A percentile compares a stretch with the other conserved stretches of the same genome.
Evolutionary conservation across 2,113 vertebrate species (phyloP).

Genomic region (Colossoma macropomum): DNA sequence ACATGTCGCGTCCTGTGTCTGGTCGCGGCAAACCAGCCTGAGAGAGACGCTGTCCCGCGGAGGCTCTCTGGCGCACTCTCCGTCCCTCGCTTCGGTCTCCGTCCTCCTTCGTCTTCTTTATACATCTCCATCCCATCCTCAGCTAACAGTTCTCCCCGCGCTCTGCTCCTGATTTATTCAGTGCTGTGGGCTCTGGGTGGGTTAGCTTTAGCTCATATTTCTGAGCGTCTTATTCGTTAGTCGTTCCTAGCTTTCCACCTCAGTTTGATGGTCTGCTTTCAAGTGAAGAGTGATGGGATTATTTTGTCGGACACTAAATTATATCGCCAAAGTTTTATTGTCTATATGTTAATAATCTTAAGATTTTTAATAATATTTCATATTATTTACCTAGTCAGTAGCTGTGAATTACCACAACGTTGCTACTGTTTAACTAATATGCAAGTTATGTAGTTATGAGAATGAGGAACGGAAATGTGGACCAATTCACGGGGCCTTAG

Average conservation of each 20-base stretch:
- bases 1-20: constrained; percentile 12
- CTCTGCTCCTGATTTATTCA: constrained; percentile 6
- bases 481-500: too few species aligned
- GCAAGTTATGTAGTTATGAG: too few species aligned
- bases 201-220: constrained; percentile 23
- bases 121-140: constrained; percentile 23
- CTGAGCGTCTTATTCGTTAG: neutral
- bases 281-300: neutral
- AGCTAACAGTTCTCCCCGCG: neutral
- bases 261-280: neutral
- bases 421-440: too few species aligned
- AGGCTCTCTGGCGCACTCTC: neutral
- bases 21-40: neutral
- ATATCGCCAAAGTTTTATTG: too few species aligned
- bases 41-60: constrained; percentile 13
- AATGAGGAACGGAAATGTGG: too few species aligned
- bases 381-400: too few species aligned
- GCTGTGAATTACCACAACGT: too few species aligned
- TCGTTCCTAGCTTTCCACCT: neutral
- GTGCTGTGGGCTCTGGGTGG: neutral
- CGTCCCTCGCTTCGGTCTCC: neutral
- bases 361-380: too few species aligned
- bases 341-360: too few species aligned
- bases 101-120: constrained; percentile 10
- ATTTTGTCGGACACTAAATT: neutral